phyloP scores from a whole-genome alignment of 2,888 invertebrate genomes.

The Seira ritae region DNA sequence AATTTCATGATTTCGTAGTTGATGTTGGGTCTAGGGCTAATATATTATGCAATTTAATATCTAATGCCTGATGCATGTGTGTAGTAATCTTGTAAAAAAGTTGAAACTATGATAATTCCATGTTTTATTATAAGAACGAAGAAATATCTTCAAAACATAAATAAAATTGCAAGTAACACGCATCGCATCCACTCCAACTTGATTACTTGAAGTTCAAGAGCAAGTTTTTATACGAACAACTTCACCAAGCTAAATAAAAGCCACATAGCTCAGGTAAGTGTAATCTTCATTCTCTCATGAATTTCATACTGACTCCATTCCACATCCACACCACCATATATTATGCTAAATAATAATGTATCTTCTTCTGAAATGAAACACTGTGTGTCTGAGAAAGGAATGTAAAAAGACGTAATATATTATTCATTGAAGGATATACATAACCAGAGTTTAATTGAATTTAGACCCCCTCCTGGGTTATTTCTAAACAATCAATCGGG shows the following conservation, averaged over 20 bases:
- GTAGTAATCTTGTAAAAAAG: no score
- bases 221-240: slow-evolving; percentile 56
- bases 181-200: slow-evolving; percentile 44
- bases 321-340: background rate
- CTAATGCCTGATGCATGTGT: no score
- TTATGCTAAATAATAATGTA: slow-evolving; percentile 4
- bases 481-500: slow-evolving; percentile 68
- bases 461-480: slow-evolving; percentile 60
- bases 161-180: slow-evolving; percentile 52
- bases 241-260: no score
- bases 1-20: slow-evolving; percentile 56
- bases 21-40: no score
- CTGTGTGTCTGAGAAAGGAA: background rate
- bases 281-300: slow-evolving; percentile 38
- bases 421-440: slow-evolving; percentile 16
- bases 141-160: no score
- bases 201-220: slow-evolving; percentile 44
- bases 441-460: slow-evolving; percentile 67
- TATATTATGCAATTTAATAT: slow-evolving; percentile 4
- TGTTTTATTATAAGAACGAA: no score
- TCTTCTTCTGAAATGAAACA: background rate
- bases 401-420: slow-evolving; percentile 15
- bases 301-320: background rate
- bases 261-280: no score
- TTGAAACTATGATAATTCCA: no score